Conservation (phyloP, 2,797 vertebrate species). For the Heterohyrax brucei region DNA sequence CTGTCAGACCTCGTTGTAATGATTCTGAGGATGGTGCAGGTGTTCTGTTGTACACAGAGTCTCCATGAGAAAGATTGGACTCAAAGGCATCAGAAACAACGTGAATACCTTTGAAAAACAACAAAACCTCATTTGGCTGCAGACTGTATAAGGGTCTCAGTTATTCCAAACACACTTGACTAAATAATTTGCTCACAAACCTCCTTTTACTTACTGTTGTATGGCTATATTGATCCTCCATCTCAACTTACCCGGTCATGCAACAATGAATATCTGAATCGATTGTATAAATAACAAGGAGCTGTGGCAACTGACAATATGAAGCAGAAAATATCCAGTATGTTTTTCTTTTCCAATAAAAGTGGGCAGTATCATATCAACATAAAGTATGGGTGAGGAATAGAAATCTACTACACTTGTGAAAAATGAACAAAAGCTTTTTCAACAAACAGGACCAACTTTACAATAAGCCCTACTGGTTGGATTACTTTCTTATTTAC, state of each 20-base stretch:
- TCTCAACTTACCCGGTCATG: conserved; percentile 79
- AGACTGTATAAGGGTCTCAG: conserved; percentile 66
- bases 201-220: conserved; percentile 67
- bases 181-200: conserved; percentile 78
- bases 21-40: not conserved
- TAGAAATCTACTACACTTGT: conserved; percentile 67
- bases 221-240: conserved; percentile 77
- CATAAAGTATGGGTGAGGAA: conserved; percentile 76
- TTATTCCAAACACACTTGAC: conserved; percentile 59
- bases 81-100: not conserved
- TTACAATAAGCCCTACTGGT: not conserved
- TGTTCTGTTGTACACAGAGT: not conserved
- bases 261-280: conserved; percentile 83
- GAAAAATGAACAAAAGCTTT: conserved; percentile 60
- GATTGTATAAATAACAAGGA: conserved; percentile 81
- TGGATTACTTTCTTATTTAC: conserved; percentile 68
- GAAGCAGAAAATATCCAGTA: conserved; percentile 70
- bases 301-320: conserved; percentile 69
- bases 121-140: conserved; percentile 51
- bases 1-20: not conserved
- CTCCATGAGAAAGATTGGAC: not conserved
- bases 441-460: conserved; percentile 44
- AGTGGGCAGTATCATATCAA: conserved; percentile 89
- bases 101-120: conserved; percentile 75
- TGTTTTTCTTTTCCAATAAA: conserved; percentile 89